phyloP scores from a whole-genome alignment of 2,797 vertebrate species.

The Cynodonichthys magdalenae region DNA sequence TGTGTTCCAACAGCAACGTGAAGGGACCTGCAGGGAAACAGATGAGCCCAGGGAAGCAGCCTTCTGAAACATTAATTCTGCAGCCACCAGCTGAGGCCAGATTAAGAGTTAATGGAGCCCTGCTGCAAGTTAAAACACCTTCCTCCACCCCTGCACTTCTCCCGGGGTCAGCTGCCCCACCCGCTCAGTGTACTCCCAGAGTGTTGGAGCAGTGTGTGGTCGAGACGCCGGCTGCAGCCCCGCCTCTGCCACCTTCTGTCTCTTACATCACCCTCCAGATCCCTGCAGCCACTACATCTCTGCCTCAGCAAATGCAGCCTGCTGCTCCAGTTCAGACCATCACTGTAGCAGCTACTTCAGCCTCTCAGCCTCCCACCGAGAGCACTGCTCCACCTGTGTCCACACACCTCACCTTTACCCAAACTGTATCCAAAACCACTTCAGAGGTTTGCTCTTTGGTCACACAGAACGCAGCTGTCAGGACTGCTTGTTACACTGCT shows the following conservation, averaged over 20 bases:
- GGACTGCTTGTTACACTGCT: conserved; percentile 63
- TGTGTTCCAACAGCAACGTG: conserved; percentile 90
- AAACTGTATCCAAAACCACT: conserved; percentile 66
- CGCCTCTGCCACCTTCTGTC: conserved; percentile 74
- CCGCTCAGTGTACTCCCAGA: conserved; percentile 77
- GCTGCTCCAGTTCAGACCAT: conserved; percentile 56
- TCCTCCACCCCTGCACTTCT: conserved; percentile 79
- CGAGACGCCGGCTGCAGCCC: conserved; percentile 62
- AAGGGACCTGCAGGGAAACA: conserved; percentile 85
- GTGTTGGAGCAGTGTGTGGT: conserved; percentile 80
- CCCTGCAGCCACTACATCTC: conserved; percentile 67
- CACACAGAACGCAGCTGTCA: conserved; percentile 68
- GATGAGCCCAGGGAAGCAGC: conserved; percentile 83
- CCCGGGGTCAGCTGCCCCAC: conserved; percentile 77
- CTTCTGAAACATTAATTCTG: conserved; percentile 87
- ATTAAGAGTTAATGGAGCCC: conserved; percentile 77
- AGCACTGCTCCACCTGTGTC: conserved; percentile 50
- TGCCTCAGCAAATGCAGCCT: conserved; percentile 67
- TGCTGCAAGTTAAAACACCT: conserved; percentile 74
- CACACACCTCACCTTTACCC: conserved; percentile 54
- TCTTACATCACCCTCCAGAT: conserved; percentile 84
- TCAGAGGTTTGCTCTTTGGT: conserved; percentile 68
- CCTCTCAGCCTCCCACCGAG: conserved; percentile 51
- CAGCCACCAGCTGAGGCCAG: conserved; percentile 86
- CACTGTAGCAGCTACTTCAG: conserved; percentile 59